Base-by-base conservation (phyloP, 2,797 vertebrate species). In the Mastacembelus armatus region DNA sequence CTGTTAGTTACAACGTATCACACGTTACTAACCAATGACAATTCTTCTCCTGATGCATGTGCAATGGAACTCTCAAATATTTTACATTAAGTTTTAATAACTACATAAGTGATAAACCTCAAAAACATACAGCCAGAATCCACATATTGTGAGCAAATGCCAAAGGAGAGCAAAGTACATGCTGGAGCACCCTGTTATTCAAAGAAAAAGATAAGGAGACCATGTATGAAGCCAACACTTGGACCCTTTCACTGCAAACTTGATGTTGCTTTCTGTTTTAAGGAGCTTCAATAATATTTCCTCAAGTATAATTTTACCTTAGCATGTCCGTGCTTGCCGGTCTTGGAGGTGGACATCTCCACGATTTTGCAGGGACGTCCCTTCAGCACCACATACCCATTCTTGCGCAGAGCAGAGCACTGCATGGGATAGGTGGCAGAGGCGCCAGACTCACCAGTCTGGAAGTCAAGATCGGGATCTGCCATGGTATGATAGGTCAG, bases 271-370 rank as follows among this genome's bases (percentile, higher is more conserved):
- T 7, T 29, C 3, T 18, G 15, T 9, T 12, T 5, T 10, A 9
- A 26, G 5, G 36, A 1, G 5, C 26, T 1, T 8, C 22, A 19
- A n/a, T 11, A 6, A 7, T 5, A 16, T 3, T 9, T 3, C 1
- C 35, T 3, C 1, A 0, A 8, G 3, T 30, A 10, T 2, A 1
- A 4, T 91, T 66, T 94, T 95, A 96, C 96, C 95, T 97, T 97
- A 80, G 96, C 96, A 16, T 97, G 96, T 49, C 96, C 96, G 36
- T 97, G 96, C 85, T 97, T 97, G 88, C 96, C 96, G 1, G 96
- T 97, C 92, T 97, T 97, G 80, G 96, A 97, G 77, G 96, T 97
- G 76, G 95, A 97, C 96, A 97, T 97, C 91, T 97, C 96, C 67
- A 97, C 95, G 26, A 97, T 97, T 89, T 96, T 97, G 93, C 96